These are phyloP conservation scores for Tridacna gigas DNA, from an alignment of 2,888 invertebrate species.

Conservation along the genomic window DNA sequence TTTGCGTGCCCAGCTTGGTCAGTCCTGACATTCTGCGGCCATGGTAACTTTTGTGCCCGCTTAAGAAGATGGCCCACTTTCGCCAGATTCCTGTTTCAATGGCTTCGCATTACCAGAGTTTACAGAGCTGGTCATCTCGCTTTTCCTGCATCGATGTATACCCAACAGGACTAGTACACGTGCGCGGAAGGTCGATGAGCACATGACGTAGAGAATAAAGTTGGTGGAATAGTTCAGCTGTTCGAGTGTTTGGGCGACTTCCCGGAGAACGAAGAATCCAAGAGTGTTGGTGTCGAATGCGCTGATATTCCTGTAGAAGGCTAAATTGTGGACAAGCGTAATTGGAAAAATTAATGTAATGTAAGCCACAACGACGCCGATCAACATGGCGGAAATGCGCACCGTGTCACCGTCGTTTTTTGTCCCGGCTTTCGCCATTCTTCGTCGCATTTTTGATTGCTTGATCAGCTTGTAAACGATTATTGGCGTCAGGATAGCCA, in stretches of 20 bases:
- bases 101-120: too few relatives aligned
- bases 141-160: background rate
- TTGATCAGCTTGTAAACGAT: slow-evolving; percentile 55
- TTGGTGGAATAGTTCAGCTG: slow-evolving; percentile 74
- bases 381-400: slow-evolving; percentile 67
- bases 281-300: slow-evolving; percentile 64
- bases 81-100: background rate
- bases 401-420: slow-evolving; percentile 38
- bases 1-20: too few relatives aligned
- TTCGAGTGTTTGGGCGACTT: slow-evolving; percentile 70
- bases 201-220: slow-evolving; percentile 73
- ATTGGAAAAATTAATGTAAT: slow-evolving; percentile 69
- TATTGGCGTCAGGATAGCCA: slow-evolving; percentile 63
- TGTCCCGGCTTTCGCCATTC: slow-evolving; percentile 11
- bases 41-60: background rate
- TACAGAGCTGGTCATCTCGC: too few relatives aligned
- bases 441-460: slow-evolving; percentile 31
- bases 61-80: background rate
- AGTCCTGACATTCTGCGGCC: background rate
- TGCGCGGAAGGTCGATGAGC: slow-evolving; percentile 60
- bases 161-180: background rate
- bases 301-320: slow-evolving; percentile 55
- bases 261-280: slow-evolving; percentile 57
- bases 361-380: slow-evolving; percentile 70
- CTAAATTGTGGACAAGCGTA: slow-evolving; percentile 66